Conservation (phyloP, 2,113 vertebrate species). For the Piaya cayana region DNA sequence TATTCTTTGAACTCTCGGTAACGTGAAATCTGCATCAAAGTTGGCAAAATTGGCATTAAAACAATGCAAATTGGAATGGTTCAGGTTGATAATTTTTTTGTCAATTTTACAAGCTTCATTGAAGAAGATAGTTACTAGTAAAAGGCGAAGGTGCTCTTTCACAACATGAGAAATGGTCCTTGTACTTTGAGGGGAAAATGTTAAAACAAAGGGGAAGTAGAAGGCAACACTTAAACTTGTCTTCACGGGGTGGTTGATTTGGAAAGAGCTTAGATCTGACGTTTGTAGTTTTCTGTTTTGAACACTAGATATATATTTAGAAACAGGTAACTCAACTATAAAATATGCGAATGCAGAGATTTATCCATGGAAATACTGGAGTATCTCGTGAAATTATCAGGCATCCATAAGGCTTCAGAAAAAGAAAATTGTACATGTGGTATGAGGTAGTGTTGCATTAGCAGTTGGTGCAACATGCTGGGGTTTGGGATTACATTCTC, state of each 20-base stretch:
- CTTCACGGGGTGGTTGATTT: not conserved
- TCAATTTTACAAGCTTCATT: not conserved
- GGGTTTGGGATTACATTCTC: not conserved
- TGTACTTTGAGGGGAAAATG: not conserved
- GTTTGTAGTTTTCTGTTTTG: not conserved
- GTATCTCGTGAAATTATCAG: not conserved
- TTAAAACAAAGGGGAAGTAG: not conserved
- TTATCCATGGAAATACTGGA: accelerated
- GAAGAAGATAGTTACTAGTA: not conserved
- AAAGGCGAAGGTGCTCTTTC: not conserved
- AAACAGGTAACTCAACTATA: not conserved
- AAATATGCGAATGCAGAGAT: not conserved
- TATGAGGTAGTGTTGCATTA: not conserved
- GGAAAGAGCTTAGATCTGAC: not conserved
- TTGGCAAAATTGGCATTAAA: not conserved
- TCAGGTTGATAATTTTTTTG: not conserved
- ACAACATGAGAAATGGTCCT: not conserved
- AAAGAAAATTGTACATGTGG: accelerated
- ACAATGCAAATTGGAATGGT: not conserved
- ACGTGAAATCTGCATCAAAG: not conserved
- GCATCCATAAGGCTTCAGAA: not conserved
- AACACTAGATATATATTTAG: not conserved
- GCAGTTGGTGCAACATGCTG: accelerated
- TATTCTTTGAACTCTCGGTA: not conserved
- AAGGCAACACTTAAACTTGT: accelerated